Conservation (phyloP, 1,140 invertebrate species). For the Bombus polaris region DNA sequence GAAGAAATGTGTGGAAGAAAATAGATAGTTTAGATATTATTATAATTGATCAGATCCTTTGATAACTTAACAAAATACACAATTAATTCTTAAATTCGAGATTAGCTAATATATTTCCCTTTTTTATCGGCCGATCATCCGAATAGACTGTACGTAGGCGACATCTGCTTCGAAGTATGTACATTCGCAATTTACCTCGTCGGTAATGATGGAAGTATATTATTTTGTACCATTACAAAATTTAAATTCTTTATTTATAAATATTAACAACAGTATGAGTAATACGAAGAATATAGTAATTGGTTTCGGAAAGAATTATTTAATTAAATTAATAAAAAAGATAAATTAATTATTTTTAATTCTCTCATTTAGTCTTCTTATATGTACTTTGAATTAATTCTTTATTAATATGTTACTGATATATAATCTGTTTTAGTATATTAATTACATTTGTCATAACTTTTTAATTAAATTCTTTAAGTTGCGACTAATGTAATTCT, state of each 20-base stretch:
- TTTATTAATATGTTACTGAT: too few species aligned
- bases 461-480: background rate
- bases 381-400: background rate
- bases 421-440: too few species aligned
- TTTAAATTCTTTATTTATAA: background rate
- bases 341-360: background rate
- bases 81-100: background rate
- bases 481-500: background rate
- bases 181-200: background rate
- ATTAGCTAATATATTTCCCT: background rate
- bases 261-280: too few species aligned
- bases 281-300: background rate
- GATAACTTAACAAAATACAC: background rate
- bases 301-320: background rate
- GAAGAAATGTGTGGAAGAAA: background rate
- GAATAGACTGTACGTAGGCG: slow-evolving; percentile 19
- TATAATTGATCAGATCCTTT: background rate
- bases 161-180: slow-evolving; percentile 43
- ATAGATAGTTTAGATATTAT: background rate
- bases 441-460: background rate
- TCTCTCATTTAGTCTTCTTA: background rate
- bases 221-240: background rate
- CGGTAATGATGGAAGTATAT: slow-evolving; percentile 34
- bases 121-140: slow-evolving; percentile 34
- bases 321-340: too few species aligned